phyloP scores from a whole-genome alignment of 1,140 invertebrate species.

The Leptopilina boulardi region DNA sequence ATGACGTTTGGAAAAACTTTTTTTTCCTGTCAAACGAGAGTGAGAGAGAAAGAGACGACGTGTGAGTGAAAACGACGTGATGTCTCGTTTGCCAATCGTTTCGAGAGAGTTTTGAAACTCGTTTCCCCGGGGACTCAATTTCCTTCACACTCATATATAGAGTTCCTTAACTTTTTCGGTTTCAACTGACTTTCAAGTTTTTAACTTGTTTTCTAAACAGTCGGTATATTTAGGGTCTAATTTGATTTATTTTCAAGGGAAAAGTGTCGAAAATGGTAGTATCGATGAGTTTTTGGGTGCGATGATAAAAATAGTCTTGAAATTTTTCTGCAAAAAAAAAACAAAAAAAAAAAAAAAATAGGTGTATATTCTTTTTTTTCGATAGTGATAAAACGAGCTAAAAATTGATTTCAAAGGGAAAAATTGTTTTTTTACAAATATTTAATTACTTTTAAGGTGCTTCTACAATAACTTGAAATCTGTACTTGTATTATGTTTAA shows the following conservation, averaged over 20 bases:
- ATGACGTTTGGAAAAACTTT: neutral
- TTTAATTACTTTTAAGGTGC: too few species aligned
- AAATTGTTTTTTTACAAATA: too few species aligned
- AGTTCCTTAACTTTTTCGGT: neutral
- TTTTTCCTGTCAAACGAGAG: neutral
- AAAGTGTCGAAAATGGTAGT: neutral
- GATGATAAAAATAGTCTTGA: neutral
- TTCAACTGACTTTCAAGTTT: neutral
- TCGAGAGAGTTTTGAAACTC: neutral
- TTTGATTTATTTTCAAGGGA: neutral
- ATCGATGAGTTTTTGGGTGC: neutral
- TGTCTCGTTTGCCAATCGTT: neutral
- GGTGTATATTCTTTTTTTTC: neutral
- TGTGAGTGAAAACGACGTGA: neutral
- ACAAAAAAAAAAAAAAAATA: too few species aligned
- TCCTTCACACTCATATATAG: too few species aligned
- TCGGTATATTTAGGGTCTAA: neutral
- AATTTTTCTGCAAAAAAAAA: too few species aligned
- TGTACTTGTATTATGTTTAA: too few species aligned
- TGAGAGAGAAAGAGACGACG: neutral
- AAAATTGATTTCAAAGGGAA: too few species aligned
- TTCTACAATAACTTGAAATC: too few species aligned
- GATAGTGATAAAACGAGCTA: too few species aligned
- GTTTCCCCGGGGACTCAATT: conserved; percentile 1
- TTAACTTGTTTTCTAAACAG: conserved; percentile 1